Percentiles rank a stretch among this genome's conserved stretches.
These are phyloP conservation scores for human DNA, from an alignment of 2,113 vertebrate species.

Conservation along the genomic window DNA sequence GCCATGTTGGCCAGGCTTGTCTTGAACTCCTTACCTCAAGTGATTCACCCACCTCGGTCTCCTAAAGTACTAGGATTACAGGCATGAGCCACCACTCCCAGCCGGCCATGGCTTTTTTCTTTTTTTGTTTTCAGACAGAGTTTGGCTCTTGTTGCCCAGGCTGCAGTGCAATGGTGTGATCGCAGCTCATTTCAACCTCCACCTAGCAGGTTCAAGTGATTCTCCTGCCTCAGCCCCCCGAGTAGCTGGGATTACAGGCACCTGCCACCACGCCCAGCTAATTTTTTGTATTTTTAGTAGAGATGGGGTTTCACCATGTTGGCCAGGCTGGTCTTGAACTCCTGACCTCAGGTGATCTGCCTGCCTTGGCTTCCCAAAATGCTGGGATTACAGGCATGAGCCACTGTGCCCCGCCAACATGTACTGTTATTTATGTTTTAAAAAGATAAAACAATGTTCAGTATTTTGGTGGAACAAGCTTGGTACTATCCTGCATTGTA, in stretches of 20 bases:
- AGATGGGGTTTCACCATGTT: neutral
- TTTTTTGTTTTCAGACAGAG: neutral
- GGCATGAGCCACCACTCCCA: neutral
- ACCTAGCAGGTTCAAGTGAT: neutral
- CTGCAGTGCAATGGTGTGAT: neutral
- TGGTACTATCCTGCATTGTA: neutral
- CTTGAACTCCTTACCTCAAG: neutral
- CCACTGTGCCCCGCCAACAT: neutral
- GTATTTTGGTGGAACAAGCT: neutral
- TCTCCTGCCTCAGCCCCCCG: neutral
- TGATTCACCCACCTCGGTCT: neutral
- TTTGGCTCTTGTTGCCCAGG: neutral
- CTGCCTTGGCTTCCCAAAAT: neutral
- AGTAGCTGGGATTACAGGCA: neutral
- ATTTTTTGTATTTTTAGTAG: neutral
- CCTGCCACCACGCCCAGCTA: neutral
- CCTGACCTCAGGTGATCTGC: neutral
- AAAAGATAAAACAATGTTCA: neutral
- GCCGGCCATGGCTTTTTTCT: neutral
- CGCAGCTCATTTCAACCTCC: neutral
- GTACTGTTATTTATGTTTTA: no score
- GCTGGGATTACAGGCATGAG: neutral
- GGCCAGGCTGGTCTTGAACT: neutral
- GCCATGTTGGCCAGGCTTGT: neutral
- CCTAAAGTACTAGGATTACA: neutral